Base-by-base conservation (phyloP, 2,888 invertebrate species). In the Dromius quadrimaculatus region DNA sequence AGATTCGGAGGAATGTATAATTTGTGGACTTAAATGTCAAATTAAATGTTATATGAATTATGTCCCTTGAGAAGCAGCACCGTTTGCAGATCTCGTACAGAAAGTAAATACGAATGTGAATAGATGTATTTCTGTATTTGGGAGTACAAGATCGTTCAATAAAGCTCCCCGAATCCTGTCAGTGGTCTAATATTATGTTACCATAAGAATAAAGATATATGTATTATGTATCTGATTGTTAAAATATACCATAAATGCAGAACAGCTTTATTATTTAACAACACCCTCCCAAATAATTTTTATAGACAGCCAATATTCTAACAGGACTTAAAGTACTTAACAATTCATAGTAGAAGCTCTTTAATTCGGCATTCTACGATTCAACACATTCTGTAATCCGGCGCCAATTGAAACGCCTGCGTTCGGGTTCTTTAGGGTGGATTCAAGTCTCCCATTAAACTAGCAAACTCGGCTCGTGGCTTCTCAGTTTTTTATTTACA, bases 221-320 rank as follows among this genome's bases (percentile, higher is more conserved):
- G 20, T 50, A 38, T 50, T 32, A 23, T 50, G 50, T 65, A 65
- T 36, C n/a, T 65, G n/a, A 65, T 11, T 50, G 38, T 50, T 65
- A 34, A 47, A 20, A 23, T 3, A 28, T 22, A 28, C n/a, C 2
- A 28, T 20, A 22, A 50, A 50, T 47, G 50, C 50, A 54, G 23
- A 54, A 28, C 50, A 54, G 50, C 50, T 28, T 15, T 8, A 43
- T 5, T 43, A 19, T 11, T 41, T 2, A 43, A 13, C 36, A 36
- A 11, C 2, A n/a, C 43, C 43, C 19, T 15, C 15, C 3, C 15
- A 1, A 11, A 9, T 43, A 8, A 43, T 43, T 43, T 43, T 43
- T 15, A 43, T n/a, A 1, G 1, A 17, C 15, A 43, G 17, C 28
- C 28, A 28, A 28, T 28, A 28, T 28, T 28, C 28, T 5, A 28